These are phyloP conservation scores for Pseudomyrmex concolor DNA, from an alignment of 1,140 invertebrate species.

Conservation along the genomic window DNA sequence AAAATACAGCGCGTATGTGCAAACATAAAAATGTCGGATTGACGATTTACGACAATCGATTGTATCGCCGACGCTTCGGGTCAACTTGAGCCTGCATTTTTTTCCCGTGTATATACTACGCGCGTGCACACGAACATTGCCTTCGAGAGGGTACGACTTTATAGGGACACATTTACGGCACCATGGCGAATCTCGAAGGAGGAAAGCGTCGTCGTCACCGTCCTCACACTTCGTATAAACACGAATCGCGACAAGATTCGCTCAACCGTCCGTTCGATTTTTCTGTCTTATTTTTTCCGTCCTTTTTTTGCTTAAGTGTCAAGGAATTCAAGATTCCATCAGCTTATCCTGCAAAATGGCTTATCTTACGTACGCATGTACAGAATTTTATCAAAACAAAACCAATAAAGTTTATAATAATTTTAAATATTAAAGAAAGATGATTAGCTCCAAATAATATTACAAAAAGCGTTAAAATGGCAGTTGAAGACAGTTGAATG, in stretches of 20 bases:
- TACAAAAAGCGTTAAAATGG: too few species aligned
- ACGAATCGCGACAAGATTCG: constrained; percentile 22
- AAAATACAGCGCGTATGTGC: background rate
- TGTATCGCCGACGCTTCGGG: background rate
- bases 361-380: too few species aligned
- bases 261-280: constrained; percentile 1
- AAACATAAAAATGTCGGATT: constrained; percentile 25
- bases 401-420: too few species aligned
- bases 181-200: constrained; percentile 23
- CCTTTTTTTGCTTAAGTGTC: too few species aligned
- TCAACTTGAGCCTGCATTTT: constrained; percentile 21
- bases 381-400: too few species aligned
- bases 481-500: too few species aligned
- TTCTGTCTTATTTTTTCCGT: background rate
- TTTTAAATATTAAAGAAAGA: too few species aligned
- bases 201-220: constrained; percentile 9
- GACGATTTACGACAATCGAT: constrained; percentile 49
- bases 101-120: too few species aligned
- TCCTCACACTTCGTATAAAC: constrained; percentile 9
- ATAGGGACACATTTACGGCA: constrained; percentile 39
- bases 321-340: too few species aligned
- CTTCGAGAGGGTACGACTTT: constrained; percentile 11
- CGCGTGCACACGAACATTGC: background rate
- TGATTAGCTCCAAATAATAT: too few species aligned
- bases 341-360: too few species aligned